Conservation (phyloP, 2,797 vertebrate genomes). For the Orientallactaga sibirica region DNA sequence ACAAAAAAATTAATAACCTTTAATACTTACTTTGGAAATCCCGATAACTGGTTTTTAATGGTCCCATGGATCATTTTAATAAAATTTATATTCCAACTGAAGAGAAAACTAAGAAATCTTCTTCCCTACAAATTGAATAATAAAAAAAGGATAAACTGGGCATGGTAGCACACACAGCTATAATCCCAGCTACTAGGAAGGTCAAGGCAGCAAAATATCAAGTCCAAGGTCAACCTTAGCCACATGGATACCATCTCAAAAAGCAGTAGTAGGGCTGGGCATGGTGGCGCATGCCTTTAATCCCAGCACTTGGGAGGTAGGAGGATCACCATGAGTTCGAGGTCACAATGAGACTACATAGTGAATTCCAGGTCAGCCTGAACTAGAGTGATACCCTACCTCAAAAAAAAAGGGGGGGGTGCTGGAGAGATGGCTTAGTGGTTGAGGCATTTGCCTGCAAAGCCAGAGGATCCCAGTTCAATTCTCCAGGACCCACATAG, state of each 20-base stretch:
- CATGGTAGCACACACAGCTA: neutral
- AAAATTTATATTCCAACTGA: constrained; percentile 94
- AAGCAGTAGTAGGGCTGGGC: too few species aligned
- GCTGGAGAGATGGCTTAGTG: too few species aligned
- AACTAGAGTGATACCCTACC: too few species aligned
- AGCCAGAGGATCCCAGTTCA: too few species aligned
- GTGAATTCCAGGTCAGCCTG: too few species aligned
- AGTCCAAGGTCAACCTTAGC: neutral
- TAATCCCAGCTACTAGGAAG: neutral
- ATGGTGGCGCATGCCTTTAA: too few species aligned
- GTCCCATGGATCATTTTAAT: constrained; percentile 95
- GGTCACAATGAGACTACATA: too few species aligned
- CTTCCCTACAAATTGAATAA: constrained; percentile 90
- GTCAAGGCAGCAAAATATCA: neutral
- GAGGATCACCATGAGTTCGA: too few species aligned
- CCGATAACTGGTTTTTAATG: constrained; percentile 96
- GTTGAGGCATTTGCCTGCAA: too few species aligned
- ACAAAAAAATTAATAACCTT: constrained; percentile 27
- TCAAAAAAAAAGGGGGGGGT: too few species aligned
- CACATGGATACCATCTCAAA: neutral
- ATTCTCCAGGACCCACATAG: too few species aligned
- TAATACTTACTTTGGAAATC: constrained; percentile 92
- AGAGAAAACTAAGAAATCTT: constrained; percentile 96
- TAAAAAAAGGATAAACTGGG: neutral
- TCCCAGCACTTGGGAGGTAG: too few species aligned